phyloP scores from a whole-genome alignment of 2,797 vertebrate genomes.

The Cirrhinus molitorella region DNA sequence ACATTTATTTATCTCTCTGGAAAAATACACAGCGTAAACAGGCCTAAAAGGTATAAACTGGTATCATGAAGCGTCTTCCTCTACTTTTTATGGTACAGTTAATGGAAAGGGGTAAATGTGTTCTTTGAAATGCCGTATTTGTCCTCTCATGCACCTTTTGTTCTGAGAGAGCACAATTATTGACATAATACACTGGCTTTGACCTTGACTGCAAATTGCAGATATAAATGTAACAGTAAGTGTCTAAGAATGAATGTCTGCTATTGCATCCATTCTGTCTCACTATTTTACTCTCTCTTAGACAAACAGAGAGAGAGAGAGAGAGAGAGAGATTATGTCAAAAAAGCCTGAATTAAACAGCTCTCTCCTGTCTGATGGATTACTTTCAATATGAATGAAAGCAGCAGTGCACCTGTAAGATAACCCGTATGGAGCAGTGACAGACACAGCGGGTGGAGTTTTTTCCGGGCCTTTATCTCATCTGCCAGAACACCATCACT shows the following conservation, averaged over 20 bases:
- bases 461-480: background rate
- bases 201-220: conserved; percentile 14
- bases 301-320: conserved; percentile 29
- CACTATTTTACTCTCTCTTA: background rate
- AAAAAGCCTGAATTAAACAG: conserved; percentile 47
- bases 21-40: background rate
- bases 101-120: background rate
- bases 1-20: background rate
- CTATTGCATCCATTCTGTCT: conserved; percentile 60
- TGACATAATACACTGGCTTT: conserved; percentile 3
- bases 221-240: background rate
- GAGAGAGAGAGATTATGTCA: conserved; percentile 13
- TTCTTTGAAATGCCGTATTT: background rate
- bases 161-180: background rate
- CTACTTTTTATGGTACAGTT: background rate
- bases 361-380: conserved; percentile 47
- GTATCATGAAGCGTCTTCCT: background rate
- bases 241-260: conserved; percentile 65
- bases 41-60: background rate
- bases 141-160: background rate
- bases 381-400: conserved; percentile 38
- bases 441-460: background rate
- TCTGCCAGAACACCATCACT: conserved; percentile 32
- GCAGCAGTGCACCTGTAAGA: conserved; percentile 39
- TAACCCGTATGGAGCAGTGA: conserved; percentile 17